Evolutionary conservation across 1,140 invertebrate species (phyloP), one percentile per base, ranked within the genome.

Genomic region (Patella vulgata): DNA sequence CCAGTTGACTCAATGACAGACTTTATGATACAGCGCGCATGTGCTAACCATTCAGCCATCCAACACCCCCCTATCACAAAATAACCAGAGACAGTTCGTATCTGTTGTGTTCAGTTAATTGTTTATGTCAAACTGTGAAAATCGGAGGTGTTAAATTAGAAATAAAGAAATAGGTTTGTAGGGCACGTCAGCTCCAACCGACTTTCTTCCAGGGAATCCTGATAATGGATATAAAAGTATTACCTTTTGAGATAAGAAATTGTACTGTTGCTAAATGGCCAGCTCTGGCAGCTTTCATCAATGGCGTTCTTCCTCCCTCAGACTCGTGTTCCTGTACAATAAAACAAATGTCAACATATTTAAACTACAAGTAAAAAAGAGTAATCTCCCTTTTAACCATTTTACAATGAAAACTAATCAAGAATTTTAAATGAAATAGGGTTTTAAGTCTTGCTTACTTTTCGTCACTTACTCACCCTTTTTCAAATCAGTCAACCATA

Each of bases 281-380:
- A 55, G 84, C 79, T 51, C 84, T 76, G 4, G 83, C 79, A 47
- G 86, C 87, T 67, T 87, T 87, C 86, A 87, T 87, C 52, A 87
- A 56, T 5, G 87, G 83, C 28, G 86, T 88, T 44, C 85, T 63
- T 17, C 86, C 86, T 50, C 85, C 86, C 60, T 85, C 83, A 21
- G 82, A 83, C 55, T 84, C 80, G 66, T 83, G 79, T 51, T 82
- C 80, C 80, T 83, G 56, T 40, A 46, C 43, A 52, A 40, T 62
- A 46, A 60, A 54, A 46, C 27, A 19, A 66, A n/a, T 47, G n/a
- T 19, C 43, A 46, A 31, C 28, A 44, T 11, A 36, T 21, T 14
- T 12, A 14, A 47, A 9, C 9, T 47, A 28, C 44, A 25, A 17
- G 30, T 43, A 3, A 57, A 9, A 3, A 9, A 19, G 17, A 57